phyloP scores from a whole-genome alignment of 1,140 invertebrate species.

The Drosophila pachea region DNA sequence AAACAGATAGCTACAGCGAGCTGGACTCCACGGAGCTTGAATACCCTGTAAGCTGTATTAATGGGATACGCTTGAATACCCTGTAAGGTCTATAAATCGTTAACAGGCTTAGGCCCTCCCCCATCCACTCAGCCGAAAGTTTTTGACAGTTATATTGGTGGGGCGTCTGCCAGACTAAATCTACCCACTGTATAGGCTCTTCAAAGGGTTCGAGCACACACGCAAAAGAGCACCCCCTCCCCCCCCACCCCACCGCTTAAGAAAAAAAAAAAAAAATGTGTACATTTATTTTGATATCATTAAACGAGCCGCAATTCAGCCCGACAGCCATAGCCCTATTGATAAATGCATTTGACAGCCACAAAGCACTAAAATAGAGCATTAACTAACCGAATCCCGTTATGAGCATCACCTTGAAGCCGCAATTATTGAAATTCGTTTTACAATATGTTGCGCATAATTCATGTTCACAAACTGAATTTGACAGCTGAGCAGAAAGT shows the following conservation, averaged over 20 bases:
- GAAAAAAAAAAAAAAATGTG: constrained; percentile 23
- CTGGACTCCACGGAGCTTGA: background rate
- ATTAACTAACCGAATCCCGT: constrained; percentile 5
- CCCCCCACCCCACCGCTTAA: background rate
- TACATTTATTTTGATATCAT: constrained; percentile 32
- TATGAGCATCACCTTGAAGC: background rate
- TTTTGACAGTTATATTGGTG: too few species aligned
- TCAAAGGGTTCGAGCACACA: background rate
- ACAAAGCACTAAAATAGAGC: background rate
- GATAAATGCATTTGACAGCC: constrained; percentile 18
- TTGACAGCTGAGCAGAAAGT: constrained; percentile 15
- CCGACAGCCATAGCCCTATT: background rate
- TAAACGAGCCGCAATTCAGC: constrained; percentile 2
- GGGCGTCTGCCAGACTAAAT: too few species aligned
- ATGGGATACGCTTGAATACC: background rate
- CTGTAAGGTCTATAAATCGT: too few species aligned
- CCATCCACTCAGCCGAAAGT: too few species aligned
- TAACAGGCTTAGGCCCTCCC: too few species aligned
- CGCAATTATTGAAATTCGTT: constrained; percentile 7
- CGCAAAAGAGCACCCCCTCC: background rate
- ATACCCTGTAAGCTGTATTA: background rate
- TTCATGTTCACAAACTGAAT: background rate
- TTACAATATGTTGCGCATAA: constrained; percentile 1
- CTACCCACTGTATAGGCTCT: too few species aligned
- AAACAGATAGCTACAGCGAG: background rate